phyloP scores from a whole-genome alignment of 2,113 vertebrate species.

The Setophaga kirtlandii region DNA sequence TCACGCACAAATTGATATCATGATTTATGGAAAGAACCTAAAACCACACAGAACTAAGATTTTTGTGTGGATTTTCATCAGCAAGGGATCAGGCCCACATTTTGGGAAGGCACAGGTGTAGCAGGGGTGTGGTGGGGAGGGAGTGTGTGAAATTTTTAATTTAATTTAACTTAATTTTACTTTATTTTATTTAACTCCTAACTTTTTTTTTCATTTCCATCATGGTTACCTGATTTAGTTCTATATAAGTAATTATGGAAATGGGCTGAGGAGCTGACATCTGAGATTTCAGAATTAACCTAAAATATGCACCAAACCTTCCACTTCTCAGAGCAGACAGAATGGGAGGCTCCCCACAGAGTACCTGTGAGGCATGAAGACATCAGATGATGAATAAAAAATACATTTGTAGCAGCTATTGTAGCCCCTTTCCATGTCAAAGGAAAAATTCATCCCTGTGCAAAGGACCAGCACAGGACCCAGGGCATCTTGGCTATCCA shows the following conservation, averaged over 20 bases:
- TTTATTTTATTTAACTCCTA: neutral
- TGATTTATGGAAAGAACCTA: neutral
- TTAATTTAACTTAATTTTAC: too few species aligned
- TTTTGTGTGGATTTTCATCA: neutral
- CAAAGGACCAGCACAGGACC: neutral
- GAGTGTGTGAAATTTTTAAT: rapidly evolving
- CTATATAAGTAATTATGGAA: conserved; percentile 33
- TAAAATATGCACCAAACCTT: conserved; percentile 28
- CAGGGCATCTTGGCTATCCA: neutral
- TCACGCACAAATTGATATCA: neutral
- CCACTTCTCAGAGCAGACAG: neutral
- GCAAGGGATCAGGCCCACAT: neutral
- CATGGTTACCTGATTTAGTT: neutral
- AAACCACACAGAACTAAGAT: neutral
- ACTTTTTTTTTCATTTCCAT: neutral
- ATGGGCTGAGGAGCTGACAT: neutral
- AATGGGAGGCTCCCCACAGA: neutral
- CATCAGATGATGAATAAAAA: conserved; percentile 14
- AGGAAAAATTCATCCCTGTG: neutral
- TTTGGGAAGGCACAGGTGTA: neutral
- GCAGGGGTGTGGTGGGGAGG: rapidly evolving
- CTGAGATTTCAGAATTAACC: conserved; percentile 41
- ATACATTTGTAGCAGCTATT: neutral
- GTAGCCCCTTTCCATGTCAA: neutral
- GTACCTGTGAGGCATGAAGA: neutral